Percentiles rank a stretch among this genome's conserved stretches.
Conservation (phyloP, 2,113 vertebrate species). For the Erinaceus europaeus region DNA sequence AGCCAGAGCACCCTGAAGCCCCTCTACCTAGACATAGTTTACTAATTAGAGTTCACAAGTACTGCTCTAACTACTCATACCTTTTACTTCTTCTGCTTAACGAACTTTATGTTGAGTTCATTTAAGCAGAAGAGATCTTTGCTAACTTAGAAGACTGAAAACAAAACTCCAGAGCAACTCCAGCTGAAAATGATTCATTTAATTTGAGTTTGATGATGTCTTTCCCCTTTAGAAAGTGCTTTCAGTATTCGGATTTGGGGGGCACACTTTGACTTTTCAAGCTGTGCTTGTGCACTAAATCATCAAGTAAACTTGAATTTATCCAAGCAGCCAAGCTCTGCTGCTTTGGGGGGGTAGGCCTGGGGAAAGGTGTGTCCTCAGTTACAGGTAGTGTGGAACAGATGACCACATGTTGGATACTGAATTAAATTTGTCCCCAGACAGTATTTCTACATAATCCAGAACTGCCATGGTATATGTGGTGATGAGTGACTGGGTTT, state of each 20-base stretch:
- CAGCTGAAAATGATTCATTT: constrained; percentile 35
- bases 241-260: constrained; percentile 29
- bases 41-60: constrained; percentile 1
- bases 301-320: constrained; percentile 22
- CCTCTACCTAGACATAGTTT: constrained; percentile 43
- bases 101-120: constrained; percentile 37
- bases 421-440: constrained; percentile 27
- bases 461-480: constrained; percentile 5
- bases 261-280: constrained; percentile 17
- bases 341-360: not conserved
- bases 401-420: not conserved
- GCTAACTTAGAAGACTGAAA: constrained; percentile 46
- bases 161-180: constrained; percentile 53
- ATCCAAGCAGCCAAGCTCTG: not conserved
- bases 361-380: not conserved
- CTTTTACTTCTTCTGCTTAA: constrained; percentile 50
- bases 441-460: constrained; percentile 30
- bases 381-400: not conserved
- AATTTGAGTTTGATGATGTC: not conserved
- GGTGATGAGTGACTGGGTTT: constrained; percentile 52
- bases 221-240: constrained; percentile 13
- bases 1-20: constrained; percentile 67
- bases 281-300: not conserved
- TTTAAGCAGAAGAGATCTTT: constrained; percentile 57
- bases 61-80: not conserved